These are phyloP conservation scores for Bovichtus diacanthus DNA, from an alignment of 2,797 vertebrate genomes.

Conservation along the genomic window DNA sequence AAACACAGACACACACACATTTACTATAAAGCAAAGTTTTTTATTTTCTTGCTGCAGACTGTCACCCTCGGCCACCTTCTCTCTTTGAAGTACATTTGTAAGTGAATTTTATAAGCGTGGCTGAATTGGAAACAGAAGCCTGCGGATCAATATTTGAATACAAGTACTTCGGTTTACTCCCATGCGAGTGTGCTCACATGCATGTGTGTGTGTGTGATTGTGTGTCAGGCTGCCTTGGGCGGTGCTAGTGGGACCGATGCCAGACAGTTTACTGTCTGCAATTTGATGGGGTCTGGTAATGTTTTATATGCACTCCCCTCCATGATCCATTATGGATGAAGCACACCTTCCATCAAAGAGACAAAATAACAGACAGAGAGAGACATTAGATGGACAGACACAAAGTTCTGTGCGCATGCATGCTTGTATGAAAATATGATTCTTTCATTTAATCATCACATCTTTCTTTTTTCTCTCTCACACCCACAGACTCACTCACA, in stretches of 20 bases:
- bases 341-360: conserved; percentile 57
- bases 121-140: conserved; percentile 64
- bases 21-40: neutral
- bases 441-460: conserved; percentile 5
- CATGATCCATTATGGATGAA: conserved; percentile 75
- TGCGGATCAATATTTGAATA: conserved; percentile 75
- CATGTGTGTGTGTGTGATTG: conserved; percentile 25
- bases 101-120: conserved; percentile 62
- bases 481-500: conserved; percentile 1
- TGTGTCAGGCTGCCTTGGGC: conserved; percentile 47
- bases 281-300: conserved; percentile 71
- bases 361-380: conserved; percentile 38
- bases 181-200: conserved; percentile 32
- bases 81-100: conserved; percentile 49
- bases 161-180: conserved; percentile 64
- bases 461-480: neutral
- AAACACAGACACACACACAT: conserved; percentile 3
- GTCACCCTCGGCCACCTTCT: conserved; percentile 19
- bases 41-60: neutral
- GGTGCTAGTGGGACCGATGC: conserved; percentile 60
- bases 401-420: neutral
- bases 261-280: conserved; percentile 72
- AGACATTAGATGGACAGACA: neutral
- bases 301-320: conserved; percentile 61
- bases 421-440: neutral